Percentiles rank a stretch among this genome's conserved stretches.
These are phyloP conservation scores for Heliconius aoede DNA, from an alignment of 2,888 invertebrate genomes.

Conservation along the genomic window DNA sequence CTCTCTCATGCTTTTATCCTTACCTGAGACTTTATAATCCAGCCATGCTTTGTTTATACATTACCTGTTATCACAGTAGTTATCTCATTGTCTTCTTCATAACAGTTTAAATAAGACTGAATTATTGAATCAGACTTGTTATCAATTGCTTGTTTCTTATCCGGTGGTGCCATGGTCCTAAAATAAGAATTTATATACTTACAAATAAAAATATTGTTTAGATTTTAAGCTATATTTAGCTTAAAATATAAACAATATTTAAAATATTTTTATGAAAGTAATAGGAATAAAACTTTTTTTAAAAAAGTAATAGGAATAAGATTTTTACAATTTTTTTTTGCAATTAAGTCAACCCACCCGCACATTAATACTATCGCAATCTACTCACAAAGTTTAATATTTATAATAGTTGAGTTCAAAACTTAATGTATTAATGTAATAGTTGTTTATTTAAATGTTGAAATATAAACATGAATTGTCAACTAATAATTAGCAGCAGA, in stretches of 20 bases:
- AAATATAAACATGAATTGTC: not conserved
- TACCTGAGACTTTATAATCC: too few species aligned
- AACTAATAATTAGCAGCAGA: not conserved
- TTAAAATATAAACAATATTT: too few species aligned
- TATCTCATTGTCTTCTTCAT: constrained; percentile 90
- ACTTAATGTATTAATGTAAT: not conserved
- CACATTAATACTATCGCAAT: not conserved
- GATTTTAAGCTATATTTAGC: not conserved
- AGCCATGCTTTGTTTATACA: constrained; percentile 2
- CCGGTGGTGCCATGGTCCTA: constrained; percentile 63
- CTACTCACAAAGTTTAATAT: not conserved
- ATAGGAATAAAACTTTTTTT: not conserved
- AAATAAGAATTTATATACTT: constrained; percentile 31
- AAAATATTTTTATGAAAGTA: too few species aligned
- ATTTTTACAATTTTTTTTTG: constrained; percentile 2
- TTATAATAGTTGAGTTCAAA: not conserved
- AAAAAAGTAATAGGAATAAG: not conserved
- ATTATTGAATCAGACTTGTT: constrained; percentile 85
- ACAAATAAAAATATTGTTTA: not conserved
- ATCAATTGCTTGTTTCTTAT: constrained; percentile 49
- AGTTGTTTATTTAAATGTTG: not conserved
- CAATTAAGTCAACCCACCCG: constrained; percentile 5
- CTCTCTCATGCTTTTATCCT: too few species aligned
- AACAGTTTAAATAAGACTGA: constrained; percentile 91
- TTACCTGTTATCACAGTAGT: constrained; percentile 70